These are phyloP conservation scores for Drosophila mercatorum DNA, from an alignment of 2,888 invertebrate genomes.

Conservation along the genomic window DNA sequence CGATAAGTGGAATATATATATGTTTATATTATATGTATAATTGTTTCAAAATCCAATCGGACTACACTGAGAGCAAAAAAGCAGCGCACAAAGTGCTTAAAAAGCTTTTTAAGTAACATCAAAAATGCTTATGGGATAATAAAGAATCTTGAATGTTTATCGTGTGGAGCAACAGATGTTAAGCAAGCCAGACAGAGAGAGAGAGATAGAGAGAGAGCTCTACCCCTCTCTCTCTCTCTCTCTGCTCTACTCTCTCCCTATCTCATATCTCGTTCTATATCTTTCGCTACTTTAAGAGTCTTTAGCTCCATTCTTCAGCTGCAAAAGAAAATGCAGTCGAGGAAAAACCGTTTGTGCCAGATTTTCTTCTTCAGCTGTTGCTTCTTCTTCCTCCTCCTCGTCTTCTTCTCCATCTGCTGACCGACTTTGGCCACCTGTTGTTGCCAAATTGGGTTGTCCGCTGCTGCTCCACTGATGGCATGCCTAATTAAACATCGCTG, in stretches of 20 bases:
- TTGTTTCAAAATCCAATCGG: conserved; percentile 1
- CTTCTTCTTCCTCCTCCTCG: not conserved
- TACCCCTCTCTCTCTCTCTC: too few species aligned
- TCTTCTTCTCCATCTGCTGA: conserved; percentile 12
- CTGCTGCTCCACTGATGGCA: conserved; percentile 17
- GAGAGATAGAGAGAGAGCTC: not conserved
- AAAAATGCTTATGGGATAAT: not conserved
- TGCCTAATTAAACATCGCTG: conserved; percentile 43
- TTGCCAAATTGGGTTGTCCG: conserved; percentile 45
- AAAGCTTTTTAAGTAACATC: too few species aligned
- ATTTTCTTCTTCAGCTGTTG: conserved; percentile 10
- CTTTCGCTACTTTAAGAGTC: not conserved
- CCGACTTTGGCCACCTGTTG: conserved; percentile 46
- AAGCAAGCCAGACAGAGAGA: not conserved
- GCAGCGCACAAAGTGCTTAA: conserved; percentile 8
- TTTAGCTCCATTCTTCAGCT: conserved; percentile 13
- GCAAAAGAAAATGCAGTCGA: not conserved
- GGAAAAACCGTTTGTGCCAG: conserved; percentile 42
- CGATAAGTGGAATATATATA: conserved; percentile 4
- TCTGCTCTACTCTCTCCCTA: not conserved
- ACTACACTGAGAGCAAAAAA: conserved; percentile 11
- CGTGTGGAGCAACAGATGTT: not conserved
- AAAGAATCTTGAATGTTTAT: conserved; percentile 10
- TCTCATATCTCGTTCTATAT: not conserved
- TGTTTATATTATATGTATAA: not conserved